Base-by-base conservation (phyloP, 2,113 vertebrate species). In the Hylia prasina region DNA sequence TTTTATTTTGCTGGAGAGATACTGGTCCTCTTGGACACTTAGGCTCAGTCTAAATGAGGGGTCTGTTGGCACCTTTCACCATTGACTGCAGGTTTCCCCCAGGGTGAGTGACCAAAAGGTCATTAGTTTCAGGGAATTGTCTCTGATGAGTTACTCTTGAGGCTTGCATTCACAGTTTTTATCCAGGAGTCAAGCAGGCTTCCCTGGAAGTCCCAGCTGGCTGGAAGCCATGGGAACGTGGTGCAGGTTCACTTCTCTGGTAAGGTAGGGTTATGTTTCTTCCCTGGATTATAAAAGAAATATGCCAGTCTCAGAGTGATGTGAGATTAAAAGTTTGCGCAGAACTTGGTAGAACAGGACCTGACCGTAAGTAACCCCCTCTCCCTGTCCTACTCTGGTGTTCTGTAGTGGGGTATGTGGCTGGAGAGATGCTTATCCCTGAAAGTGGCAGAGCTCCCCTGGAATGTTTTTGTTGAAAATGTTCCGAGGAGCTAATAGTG, bases 401-500 rank as follows among this genome's bases (percentile, higher is more conserved):
- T 31, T 86, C 54, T 65, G 8, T 42, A 15, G 3, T 6, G 15
- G 65, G 15, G 7, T 27, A 50, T 21, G 39, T 39, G 50, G 31
- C 53, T 69, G 72, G 50, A 77, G 89, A 91, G 72, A 56, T 70
- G 45, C 57, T 91, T 42, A 33, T 63, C 64, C 33, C 78, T 37
- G 70, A 76, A 82, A 65, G 65, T 75, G 60, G 39, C 51, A 76
- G 53, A 90, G 35, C 51, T 83, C 42, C 60, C 42, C 19, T 71
- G 91, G 81, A 89, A 96, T 91, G 73, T 79, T 94, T 84, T 44
- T 89, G 89, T 95, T 92, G 91, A 87, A 89, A 91, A 30, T 22
- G 25, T 89, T 89, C 65, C 3, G 2, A 84, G 77, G 33, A 87
- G 60, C 30, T 75, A 70, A 54, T 13, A 44, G 25, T 9, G 33